Evolutionary conservation across 2,113 vertebrate species (phyloP).

Genomic region (Oreochromis niloticus): DNA sequence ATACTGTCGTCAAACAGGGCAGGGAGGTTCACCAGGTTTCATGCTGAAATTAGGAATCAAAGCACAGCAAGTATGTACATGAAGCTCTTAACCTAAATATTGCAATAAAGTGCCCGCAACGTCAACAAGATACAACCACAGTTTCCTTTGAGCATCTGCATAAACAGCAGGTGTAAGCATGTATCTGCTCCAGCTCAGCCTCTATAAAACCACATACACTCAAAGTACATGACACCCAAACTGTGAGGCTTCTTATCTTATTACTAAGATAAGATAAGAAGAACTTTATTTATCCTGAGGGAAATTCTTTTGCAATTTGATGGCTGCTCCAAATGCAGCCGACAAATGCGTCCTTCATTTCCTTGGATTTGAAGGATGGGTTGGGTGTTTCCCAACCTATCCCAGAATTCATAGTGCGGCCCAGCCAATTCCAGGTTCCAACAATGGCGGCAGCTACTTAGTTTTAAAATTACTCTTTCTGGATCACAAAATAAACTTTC

Average conservation of each 20-base stretch:
- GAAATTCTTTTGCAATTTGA: neutral
- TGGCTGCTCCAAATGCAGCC: neutral
- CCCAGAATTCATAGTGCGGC: neutral
- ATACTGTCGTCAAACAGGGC: neutral
- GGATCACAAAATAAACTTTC: neutral
- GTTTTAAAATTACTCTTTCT: neutral
- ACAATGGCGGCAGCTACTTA: neutral
- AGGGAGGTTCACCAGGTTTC: neutral
- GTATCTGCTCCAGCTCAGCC: neutral
- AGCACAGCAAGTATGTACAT: neutral
- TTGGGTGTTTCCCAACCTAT: accelerated
- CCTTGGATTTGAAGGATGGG: neutral
- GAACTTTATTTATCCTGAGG: neutral
- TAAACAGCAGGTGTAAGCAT: neutral
- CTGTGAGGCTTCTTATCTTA: neutral
- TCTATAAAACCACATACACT: neutral
- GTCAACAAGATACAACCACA: neutral
- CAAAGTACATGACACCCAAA: neutral
- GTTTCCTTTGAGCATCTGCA: neutral
- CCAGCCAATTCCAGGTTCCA: neutral
- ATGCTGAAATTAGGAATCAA: neutral
- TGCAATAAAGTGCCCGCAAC: neutral
- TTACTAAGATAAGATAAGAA: neutral
- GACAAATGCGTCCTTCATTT: neutral
- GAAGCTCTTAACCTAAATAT: neutral